These are phyloP conservation scores for Plemyria rubiginata DNA, from an alignment of 2,888 invertebrate species.

Conservation along the genomic window DNA sequence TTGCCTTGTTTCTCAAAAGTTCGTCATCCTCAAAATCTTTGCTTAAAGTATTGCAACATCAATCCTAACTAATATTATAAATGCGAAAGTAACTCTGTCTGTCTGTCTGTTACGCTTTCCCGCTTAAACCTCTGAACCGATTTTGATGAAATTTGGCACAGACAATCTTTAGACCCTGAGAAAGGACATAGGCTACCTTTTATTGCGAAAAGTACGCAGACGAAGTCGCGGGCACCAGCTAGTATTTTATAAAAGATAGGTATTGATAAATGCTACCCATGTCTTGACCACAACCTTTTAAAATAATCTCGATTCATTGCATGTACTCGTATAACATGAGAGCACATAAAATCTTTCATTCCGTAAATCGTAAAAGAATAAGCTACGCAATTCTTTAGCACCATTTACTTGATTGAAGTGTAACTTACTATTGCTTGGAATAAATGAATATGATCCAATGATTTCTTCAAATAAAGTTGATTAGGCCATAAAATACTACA, in stretches of 20 bases:
- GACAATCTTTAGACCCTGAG: too few relatives aligned
- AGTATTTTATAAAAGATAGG: background rate
- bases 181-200: too few relatives aligned
- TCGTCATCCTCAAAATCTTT: too few relatives aligned
- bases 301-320: constrained; percentile 13
- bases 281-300: constrained; percentile 3
- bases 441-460: constrained; percentile 44
- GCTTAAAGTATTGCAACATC: too few relatives aligned
- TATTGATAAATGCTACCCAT: background rate
- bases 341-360: constrained; percentile 46
- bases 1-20: too few relatives aligned
- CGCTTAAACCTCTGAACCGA: too few relatives aligned
- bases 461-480: constrained; percentile 53
- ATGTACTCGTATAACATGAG: constrained; percentile 42
- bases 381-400: constrained; percentile 32
- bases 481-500: constrained; percentile 54
- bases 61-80: too few relatives aligned
- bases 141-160: too few relatives aligned
- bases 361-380: constrained; percentile 34
- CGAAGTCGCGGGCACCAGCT: too few relatives aligned
- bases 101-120: too few relatives aligned
- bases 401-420: constrained; percentile 40
- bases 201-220: too few relatives aligned
- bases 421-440: constrained; percentile 39
- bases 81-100: too few relatives aligned